These are phyloP conservation scores for Anas bahamensis DNA, from an alignment of 2,797 vertebrate species.

Conservation along the genomic window DNA sequence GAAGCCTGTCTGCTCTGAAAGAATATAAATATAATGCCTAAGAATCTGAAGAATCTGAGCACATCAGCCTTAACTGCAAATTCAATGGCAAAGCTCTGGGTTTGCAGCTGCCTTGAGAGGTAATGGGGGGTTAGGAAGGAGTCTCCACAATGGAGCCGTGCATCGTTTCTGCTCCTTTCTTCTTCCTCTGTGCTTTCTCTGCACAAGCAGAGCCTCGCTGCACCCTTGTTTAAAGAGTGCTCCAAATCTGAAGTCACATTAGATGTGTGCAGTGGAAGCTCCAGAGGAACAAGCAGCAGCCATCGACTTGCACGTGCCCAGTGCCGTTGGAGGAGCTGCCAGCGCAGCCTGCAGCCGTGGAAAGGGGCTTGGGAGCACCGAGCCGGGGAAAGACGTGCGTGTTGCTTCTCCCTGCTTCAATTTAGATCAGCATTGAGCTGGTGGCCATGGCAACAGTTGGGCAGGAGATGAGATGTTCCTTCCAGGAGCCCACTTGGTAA, in stretches of 20 bases:
- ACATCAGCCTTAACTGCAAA: not conserved
- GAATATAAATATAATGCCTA: not conserved
- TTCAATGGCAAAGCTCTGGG: not conserved
- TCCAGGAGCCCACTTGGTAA: not conserved
- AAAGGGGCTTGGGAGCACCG: not conserved
- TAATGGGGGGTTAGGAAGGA: not conserved
- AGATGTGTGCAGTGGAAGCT: not conserved
- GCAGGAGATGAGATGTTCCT: constrained; percentile 30
- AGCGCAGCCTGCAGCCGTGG: not conserved
- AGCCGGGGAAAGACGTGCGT: not conserved
- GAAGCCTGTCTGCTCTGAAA: not conserved
- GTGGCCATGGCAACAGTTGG: constrained; percentile 56
- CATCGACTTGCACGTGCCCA: accelerated
- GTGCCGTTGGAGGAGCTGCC: not conserved
- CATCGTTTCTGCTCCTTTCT: accelerated
- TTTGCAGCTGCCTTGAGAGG: not conserved
- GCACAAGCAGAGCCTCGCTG: not conserved
- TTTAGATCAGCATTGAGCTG: constrained; percentile 12
- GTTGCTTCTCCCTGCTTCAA: not conserved
- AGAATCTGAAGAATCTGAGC: accelerated
- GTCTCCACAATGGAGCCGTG: not conserved
- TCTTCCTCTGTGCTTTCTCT: accelerated
- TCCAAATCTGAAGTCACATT: not conserved
- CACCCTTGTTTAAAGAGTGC: not conserved
- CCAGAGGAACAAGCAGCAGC: not conserved